Evolutionary conservation across 2,797 vertebrate genomes (phyloP), one percentile per base, ranked within the genome.

Genomic region (Clamator glandarius): DNA sequence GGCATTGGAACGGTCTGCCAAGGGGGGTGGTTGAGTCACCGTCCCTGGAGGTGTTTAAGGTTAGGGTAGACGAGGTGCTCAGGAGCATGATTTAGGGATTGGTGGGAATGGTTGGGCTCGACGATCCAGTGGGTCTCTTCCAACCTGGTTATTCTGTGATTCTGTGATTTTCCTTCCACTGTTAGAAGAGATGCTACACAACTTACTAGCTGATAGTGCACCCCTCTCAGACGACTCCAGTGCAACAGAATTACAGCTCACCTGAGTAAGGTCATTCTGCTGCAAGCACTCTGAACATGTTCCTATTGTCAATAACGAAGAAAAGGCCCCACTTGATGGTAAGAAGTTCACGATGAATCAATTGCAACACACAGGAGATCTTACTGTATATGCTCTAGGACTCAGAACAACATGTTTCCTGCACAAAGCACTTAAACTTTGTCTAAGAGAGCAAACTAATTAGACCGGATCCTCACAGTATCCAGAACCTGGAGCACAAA

Each of bases 161-260:
- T n/a, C n/a, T n/a, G n/a, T n/a, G n/a, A n/a, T 31, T 74, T 83
- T 67, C 19, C 46, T 63, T 63, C 48, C 52, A 51, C 6, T 28
- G 33, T 51, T 44, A 70, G 16, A 72, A 63, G 48, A 67, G 59
- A 54, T n/a, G 12, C 31, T 68, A 20, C 8, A 7, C 14, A 67
- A 66, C 18, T n/a, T 70, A 21, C 0, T 2, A 62, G 28, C 26
- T 72, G 29, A 24, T 23, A 55, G 0, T 59, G 26, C 3, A 6
- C 19, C 5, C 2, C 31, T 44, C 33, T 62, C 1, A 44, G 66
- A 61, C 9, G 18, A n/a, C 21, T 80, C 29, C 75, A 48, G 16
- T 4, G 16, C 19, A 42, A 12, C 28, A 63, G 39, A 90, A 80
- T 28, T 80, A 83, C 17, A 70, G 24, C 48, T 86, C 35, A 52